Evolutionary conservation across 2,113 vertebrate species (phyloP).

Genomic region (Albula goreensis): DNA sequence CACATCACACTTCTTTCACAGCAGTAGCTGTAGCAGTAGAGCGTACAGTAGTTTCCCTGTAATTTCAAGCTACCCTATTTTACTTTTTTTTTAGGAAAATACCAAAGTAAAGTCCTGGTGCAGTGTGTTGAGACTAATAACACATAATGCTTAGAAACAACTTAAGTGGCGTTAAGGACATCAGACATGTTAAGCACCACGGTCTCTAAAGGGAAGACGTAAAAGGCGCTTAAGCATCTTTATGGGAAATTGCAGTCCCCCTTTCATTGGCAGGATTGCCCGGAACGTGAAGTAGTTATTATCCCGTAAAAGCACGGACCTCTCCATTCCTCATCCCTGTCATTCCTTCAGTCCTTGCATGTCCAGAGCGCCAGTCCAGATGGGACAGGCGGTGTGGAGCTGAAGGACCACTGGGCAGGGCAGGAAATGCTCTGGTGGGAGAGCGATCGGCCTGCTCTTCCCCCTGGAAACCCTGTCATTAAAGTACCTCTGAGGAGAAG

Average conservation of each 20-base stretch:
- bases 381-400: neutral
- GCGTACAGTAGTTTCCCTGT: neutral
- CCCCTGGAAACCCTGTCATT: constrained; percentile 4
- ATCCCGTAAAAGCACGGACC: neutral
- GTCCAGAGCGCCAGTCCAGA: neutral
- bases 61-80: neutral
- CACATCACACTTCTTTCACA: neutral
- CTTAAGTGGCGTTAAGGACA: neutral
- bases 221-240: neutral
- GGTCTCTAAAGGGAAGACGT: neutral
- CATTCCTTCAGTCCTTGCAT: neutral
- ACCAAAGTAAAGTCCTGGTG: neutral
- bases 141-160: constrained; percentile 4
- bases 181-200: neutral
- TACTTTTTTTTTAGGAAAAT: neutral
- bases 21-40: neutral
- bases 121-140: neutral
- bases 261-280: neutral
- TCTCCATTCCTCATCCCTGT: neutral
- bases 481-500: constrained; percentile 20
- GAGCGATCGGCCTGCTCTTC: neutral
- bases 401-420: neutral
- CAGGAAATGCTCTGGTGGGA: neutral
- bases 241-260: neutral
- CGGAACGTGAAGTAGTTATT: neutral